Evolutionary conservation across 2,113 vertebrate genomes (phyloP), one percentile per base, ranked within the genome.

Genomic region (Ursus arctos): DNA sequence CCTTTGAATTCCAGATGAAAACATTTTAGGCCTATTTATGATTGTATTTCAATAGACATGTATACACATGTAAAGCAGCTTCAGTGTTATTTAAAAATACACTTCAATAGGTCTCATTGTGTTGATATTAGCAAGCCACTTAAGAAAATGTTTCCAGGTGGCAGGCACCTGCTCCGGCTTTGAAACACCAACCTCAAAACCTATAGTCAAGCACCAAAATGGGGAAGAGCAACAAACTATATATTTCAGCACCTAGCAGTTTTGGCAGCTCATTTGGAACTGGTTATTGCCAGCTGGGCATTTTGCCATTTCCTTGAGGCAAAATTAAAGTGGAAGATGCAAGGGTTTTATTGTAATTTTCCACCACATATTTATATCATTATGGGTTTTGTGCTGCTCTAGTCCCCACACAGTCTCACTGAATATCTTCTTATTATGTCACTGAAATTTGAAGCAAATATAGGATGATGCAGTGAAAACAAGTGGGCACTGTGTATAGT

Each of bases 301-400:
- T 36, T 43, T 94, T 98, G 98, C 98, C 96, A 98, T 98, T 97
- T 97, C 94, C 95, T 97, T 97, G 96, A 98, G 97, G 90, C 88
- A 97, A 96, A 95, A 97, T 98, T 97, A 98, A 97, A 94, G 97
- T 97, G 94, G 87, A 94, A 95, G 98, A 98, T 94, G 80, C 63
- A 92, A 98, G 97, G 96, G 95, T 97, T 95, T 97, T 96, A 98
- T 98, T 98, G 98, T 98, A 98, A 98, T 98, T 98, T 98, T 97
- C 98, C 74, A 98, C 96, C 98, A 97, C 96, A 97, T 98, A 98
- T 97, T 98, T 98, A 97, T 98, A 97, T 98, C 97, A 98, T 98
- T 98, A 98, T 88, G 97, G 98, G 96, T 97, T 97, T 98, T 98
- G 96, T 97, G 97, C 92, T 93, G 92, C 76, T 97, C 90, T 82